These are phyloP conservation scores for Pelodiscus sinensis DNA, from an alignment of 2,113 vertebrate genomes.

Conservation along the genomic window DNA sequence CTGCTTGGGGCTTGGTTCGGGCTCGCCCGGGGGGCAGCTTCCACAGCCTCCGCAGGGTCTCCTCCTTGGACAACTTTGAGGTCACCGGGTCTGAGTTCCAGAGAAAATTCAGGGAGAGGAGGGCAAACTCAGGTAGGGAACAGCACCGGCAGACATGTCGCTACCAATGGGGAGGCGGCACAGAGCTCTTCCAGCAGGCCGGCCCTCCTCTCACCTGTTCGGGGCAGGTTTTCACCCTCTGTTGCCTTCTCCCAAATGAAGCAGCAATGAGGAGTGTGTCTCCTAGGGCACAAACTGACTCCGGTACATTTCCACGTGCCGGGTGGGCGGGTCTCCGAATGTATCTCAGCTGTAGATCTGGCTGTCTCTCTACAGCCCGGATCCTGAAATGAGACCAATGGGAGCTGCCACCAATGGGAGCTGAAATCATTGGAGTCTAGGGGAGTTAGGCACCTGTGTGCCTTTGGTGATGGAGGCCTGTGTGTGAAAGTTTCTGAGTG, in stretches of 20 bases:
- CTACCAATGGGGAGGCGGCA: constrained; percentile 16
- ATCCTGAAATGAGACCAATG: too few relatives aligned
- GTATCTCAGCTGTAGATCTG: neutral
- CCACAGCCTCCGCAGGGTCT: constrained; percentile 86
- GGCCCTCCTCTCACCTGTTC: neutral
- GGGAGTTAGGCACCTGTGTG: neutral
- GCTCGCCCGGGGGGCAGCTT: constrained; percentile 68
- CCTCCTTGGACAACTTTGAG: constrained; percentile 87
- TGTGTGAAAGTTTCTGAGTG: neutral
- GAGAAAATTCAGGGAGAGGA: constrained; percentile 78
- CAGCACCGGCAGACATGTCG: constrained; percentile 44
- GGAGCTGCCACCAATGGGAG: neutral
- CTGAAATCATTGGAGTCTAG: neutral
- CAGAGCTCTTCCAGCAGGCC: accelerated
- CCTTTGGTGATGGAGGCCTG: neutral
- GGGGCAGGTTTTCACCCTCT: constrained; percentile 45
- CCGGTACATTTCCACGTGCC: neutral
- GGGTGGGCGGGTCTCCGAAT: neutral
- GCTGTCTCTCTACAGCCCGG: neutral
- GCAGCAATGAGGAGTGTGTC: neutral
- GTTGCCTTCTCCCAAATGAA: neutral
- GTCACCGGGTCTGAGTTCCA: constrained; percentile 84
- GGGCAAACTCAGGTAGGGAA: constrained; percentile 79
- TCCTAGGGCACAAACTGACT: neutral
- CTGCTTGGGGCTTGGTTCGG: constrained; percentile 74